Base-by-base conservation (phyloP, 2,888 invertebrate species). In the Tolmerus cingulatus region DNA sequence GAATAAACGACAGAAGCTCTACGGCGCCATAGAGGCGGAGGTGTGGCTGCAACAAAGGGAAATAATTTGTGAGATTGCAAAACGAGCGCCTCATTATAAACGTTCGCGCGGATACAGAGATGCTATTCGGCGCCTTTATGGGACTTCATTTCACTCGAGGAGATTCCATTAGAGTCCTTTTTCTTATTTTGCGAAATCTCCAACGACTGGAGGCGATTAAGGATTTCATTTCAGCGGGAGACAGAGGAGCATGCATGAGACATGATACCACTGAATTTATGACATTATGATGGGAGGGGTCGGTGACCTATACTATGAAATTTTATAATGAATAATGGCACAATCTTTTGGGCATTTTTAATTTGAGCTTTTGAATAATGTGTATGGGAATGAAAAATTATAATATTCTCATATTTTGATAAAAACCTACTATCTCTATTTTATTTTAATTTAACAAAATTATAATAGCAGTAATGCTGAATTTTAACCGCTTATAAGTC, bases 21-120 rank as follows among this genome's bases (percentile, higher is more conserved):
- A 46, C 43, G 43, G 43, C 43, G 37, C 7, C 30, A 37, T 43
- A 78, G 66, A 66, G 78, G 81, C 30, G 66, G 43, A 84, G 84
- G 84, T 84, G 84, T 74, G 40, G 66, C 37, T 19, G 37, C 84
- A 84, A 84, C 84, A 84, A 74, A 55, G 66, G 84, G 84, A 84
- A 84, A 84, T 84, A 84, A 84, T 84, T 84, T 84, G 84, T 43
- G 84, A 84, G 84, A 84, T 84, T 84, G 84, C 84, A 84, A 84
- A 84, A 84, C 84, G 81, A 81, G 55, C 81, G 84, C 84, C 84
- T 84, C 84, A 84, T 84, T 84, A 84, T 84, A 74, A 57, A 74
- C 40, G 84, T 55, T 84, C 74, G 34, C 40, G 84, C 5, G 46
- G 51, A 51, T 81, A 43, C 81, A 81, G 78, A 43, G 78, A 78